These are phyloP conservation scores for Oxyura jamaicensis DNA, from an alignment of 2,113 vertebrate species.

Conservation along the genomic window DNA sequence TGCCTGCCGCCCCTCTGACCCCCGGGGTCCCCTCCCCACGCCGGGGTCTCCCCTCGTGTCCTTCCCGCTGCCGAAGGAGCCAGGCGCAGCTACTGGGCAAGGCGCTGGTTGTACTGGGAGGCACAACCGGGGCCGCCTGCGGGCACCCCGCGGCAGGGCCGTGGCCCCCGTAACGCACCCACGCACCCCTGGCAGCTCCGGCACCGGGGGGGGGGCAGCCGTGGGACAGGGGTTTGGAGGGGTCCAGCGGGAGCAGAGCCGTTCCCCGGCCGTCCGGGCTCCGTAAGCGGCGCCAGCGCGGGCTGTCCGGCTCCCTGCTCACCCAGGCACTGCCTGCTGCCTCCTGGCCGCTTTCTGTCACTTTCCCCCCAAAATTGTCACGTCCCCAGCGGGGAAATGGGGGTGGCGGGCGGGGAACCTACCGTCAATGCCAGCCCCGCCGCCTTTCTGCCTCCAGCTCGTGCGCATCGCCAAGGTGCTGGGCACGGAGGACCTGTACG, in stretches of 20 bases:
- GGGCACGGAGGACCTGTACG: constrained; percentile 83
- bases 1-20: too few species aligned
- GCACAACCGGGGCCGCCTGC: neutral
- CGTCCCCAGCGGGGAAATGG: too few species aligned
- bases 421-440: neutral
- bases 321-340: too few species aligned
- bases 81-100: too few species aligned
- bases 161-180: too few species aligned
- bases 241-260: neutral
- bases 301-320: too few species aligned
- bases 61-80: too few species aligned
- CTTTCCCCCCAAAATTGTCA: too few species aligned
- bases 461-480: constrained; percentile 85
- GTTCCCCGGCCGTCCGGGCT: accelerated
- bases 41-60: neutral
- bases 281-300: neutral
- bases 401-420: too few species aligned
- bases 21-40: neutral
- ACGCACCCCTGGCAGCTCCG: too few species aligned
- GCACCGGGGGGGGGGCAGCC: too few species aligned
- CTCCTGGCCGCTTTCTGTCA: too few species aligned
- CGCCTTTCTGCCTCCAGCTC: constrained; percentile 38
- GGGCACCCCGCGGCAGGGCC: neutral
- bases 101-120: neutral
- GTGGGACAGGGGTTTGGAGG: neutral